Evolutionary conservation across 2,888 invertebrate genomes (phyloP).

Genomic region (Fragum sueziense): DNA sequence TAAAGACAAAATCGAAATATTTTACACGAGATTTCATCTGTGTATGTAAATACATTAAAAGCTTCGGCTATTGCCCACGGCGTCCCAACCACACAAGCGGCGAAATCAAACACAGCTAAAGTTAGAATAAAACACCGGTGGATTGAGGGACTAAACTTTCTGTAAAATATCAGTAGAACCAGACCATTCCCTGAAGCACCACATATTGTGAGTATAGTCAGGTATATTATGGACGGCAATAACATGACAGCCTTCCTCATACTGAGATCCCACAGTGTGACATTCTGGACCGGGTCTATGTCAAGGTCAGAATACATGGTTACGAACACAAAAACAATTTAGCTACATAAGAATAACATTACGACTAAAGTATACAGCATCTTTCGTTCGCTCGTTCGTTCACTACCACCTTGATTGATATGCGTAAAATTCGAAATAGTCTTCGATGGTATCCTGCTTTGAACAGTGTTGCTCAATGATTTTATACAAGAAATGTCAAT

Average conservation of each 20-base stretch:
- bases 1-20: slow-evolving; percentile 54
- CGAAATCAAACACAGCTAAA: slow-evolving; percentile 46
- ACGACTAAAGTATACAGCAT: no score
- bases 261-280: slow-evolving; percentile 48
- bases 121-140: slow-evolving; percentile 56
- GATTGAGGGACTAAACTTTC: slow-evolving; percentile 49
- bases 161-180: slow-evolving; percentile 51
- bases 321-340: no score
- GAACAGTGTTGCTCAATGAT: no score
- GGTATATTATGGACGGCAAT: slow-evolving; percentile 41
- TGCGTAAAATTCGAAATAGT: no score
- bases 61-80: slow-evolving; percentile 51
- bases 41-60: slow-evolving; percentile 49
- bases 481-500: no score
- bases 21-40: slow-evolving; percentile 45
- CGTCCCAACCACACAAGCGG: slow-evolving; percentile 52
- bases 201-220: slow-evolving; percentile 33
- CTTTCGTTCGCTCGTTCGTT: no score
- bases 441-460: no score
- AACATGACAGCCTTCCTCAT: slow-evolving; percentile 32
- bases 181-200: slow-evolving; percentile 46
- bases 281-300: slow-evolving; percentile 24
- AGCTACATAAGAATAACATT: no score
- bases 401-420: no score
- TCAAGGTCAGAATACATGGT: slow-evolving; percentile 48